These are phyloP conservation scores for Apis cerana DNA, from an alignment of 1,140 invertebrate species.

Conservation along the genomic window DNA sequence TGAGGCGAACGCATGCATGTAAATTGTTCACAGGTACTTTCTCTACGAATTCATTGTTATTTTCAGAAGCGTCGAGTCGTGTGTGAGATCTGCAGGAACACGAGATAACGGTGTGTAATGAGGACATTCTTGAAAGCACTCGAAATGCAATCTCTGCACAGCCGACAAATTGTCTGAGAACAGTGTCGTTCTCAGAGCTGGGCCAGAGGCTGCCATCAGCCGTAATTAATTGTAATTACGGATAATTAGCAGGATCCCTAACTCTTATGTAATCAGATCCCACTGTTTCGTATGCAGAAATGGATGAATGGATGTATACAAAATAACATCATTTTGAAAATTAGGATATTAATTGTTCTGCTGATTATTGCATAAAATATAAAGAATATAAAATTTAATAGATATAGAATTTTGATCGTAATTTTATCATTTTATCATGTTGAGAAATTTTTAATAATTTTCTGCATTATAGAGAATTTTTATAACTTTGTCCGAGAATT, in stretches of 20 bases:
- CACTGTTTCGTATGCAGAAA: conserved; percentile 3
- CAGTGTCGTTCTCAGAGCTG: conserved; percentile 58
- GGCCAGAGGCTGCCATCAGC: conserved; percentile 7
- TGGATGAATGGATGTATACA: not conserved
- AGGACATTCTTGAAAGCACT: conserved; percentile 46
- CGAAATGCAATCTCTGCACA: conserved; percentile 45
- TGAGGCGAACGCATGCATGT: conserved; percentile 3
- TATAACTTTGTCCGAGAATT: no score
- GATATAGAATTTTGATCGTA: not conserved
- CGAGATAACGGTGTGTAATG: conserved; percentile 38
- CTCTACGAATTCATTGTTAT: conserved; percentile 48
- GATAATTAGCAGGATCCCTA: conserved; percentile 43
- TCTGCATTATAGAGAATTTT: no score
- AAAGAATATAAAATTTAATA: not conserved
- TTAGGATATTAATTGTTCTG: no score
- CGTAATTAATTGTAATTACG: conserved; percentile 60
- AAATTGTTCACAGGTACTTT: conserved; percentile 40
- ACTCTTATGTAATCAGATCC: conserved; percentile 19
- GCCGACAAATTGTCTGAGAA: conserved; percentile 66
- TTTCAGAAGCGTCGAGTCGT: conserved; percentile 19
- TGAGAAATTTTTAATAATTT: no score
- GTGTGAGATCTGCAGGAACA: conserved; percentile 9
- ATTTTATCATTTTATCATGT: not conserved
- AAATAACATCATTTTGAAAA: not conserved
- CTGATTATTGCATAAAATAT: not conserved